Conservation (phyloP, 2,113 vertebrate genomes). For the Coturnix japonica region DNA sequence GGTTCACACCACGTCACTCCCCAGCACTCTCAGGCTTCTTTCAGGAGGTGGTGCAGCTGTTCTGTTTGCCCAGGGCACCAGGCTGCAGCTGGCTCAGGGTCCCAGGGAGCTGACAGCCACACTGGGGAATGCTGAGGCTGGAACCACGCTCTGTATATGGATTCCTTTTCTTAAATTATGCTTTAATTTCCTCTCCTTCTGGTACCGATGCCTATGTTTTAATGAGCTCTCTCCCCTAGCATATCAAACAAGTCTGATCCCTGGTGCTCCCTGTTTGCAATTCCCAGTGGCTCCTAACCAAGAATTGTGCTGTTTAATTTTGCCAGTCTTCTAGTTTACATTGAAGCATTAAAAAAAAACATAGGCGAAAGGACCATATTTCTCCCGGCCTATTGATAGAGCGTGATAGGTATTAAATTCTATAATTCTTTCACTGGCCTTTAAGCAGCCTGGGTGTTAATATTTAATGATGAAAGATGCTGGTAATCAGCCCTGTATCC, state of each 20-base stretch:
- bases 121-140: neutral
- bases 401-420: slow-evolving; percentile 76
- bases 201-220: slow-evolving; percentile 54
- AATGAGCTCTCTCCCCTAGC: slow-evolving; percentile 64
- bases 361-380: slow-evolving; percentile 40
- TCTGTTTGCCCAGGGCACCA: neutral
- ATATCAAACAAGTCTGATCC: slow-evolving; percentile 63
- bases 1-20: accelerated
- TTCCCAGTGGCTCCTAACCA: slow-evolving; percentile 59
- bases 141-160: neutral
- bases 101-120: neutral
- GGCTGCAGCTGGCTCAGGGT: neutral
- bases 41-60: neutral
- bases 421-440: slow-evolving; percentile 79
- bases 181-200: slow-evolving; percentile 69
- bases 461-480: slow-evolving; percentile 81
- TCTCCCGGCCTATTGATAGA: slow-evolving; percentile 73
- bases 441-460: slow-evolving; percentile 77
- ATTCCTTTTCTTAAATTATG: slow-evolving; percentile 58
- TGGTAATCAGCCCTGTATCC: slow-evolving; percentile 78
- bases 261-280: slow-evolving; percentile 64
- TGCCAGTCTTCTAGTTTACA: slow-evolving; percentile 66
- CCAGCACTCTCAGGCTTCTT: neutral
- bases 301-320: slow-evolving; percentile 72
- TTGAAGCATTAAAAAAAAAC: slow-evolving; percentile 47